phyloP scores from a whole-genome alignment of 2,113 vertebrate genomes.

The Notothenia coriiceps region DNA sequence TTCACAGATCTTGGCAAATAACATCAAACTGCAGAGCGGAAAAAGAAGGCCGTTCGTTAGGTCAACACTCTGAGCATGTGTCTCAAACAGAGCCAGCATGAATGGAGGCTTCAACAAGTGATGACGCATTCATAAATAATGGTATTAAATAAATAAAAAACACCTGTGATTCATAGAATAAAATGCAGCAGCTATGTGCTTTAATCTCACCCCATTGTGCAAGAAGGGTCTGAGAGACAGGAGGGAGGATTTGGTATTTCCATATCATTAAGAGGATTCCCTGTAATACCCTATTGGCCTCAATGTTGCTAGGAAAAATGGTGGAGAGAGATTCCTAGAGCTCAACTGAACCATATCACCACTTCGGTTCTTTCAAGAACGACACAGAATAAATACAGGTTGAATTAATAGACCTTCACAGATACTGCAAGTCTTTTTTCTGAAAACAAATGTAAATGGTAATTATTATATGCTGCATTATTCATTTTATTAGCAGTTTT shows the following conservation, averaged over 20 bases:
- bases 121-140: slow-evolving; percentile 36
- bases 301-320: slow-evolving; percentile 71
- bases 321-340: slow-evolving; percentile 58
- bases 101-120: slow-evolving; percentile 1
- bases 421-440: background rate
- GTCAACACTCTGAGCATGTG: slow-evolving; percentile 22
- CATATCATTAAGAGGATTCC: slow-evolving; percentile 82
- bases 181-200: slow-evolving; percentile 53
- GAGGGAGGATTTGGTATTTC: slow-evolving; percentile 77
- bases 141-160: slow-evolving; percentile 47
- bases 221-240: slow-evolving; percentile 58
- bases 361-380: slow-evolving; percentile 38
- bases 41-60: slow-evolving; percentile 44
- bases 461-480: background rate
- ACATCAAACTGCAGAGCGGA: slow-evolving; percentile 88
- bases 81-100: slow-evolving; percentile 10
- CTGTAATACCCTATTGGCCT: slow-evolving; percentile 80
- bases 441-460: background rate
- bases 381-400: slow-evolving; percentile 38
- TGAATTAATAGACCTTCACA: slow-evolving; percentile 16
- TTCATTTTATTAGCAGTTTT: background rate
- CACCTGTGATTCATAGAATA: slow-evolving; percentile 49
- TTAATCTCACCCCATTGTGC: slow-evolving; percentile 70
- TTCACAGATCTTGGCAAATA: slow-evolving; percentile 98
- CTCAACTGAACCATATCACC: slow-evolving; percentile 40